A percentile compares a stretch with the other conserved stretches of the same genome.
phyloP scores from a whole-genome alignment of 35 echinoderm and acorn worm species.

The Patiria miniata region DNA sequence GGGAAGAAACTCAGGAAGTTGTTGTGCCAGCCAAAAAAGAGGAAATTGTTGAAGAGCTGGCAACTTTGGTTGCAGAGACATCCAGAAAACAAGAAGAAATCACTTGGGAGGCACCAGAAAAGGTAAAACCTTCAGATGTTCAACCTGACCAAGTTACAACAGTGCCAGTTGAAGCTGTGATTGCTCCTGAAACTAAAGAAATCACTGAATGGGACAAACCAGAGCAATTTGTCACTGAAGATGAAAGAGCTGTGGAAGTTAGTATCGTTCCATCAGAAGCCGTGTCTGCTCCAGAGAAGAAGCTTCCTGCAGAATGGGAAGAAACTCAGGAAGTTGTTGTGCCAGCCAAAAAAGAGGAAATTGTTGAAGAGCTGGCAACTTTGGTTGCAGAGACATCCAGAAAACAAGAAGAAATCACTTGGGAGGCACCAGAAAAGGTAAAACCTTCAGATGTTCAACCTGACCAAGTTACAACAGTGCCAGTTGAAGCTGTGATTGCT shows the following conservation, averaged over 20 bases:
- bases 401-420: conserved; percentile 30
- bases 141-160: conserved; percentile 11
- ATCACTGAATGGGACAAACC: conserved; percentile 22
- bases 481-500: conserved; percentile 27
- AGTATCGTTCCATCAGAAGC: neutral
- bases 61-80: neutral
- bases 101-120: conserved; percentile 5
- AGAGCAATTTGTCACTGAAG: conserved; percentile 9
- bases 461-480: neutral
- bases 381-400: conserved; percentile 4
- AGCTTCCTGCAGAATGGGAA: neutral
- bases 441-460: conserved; percentile 11
- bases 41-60: conserved; percentile 25
- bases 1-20: neutral
- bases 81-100: conserved; percentile 28
- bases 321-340: neutral
- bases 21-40: neutral
- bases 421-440: conserved; percentile 16
- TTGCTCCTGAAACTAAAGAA: conserved; percentile 37
- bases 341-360: conserved; percentile 1
- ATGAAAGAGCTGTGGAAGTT: conserved; percentile 11
- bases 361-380: conserved; percentile 17
- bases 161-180: conserved; percentile 34
- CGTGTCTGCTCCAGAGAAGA: neutral
- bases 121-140: neutral